Percentiles rank a stretch among this genome's conserved stretches.
Conservation (phyloP, 2,888 invertebrate genomes). For the Ophion ellenae region DNA sequence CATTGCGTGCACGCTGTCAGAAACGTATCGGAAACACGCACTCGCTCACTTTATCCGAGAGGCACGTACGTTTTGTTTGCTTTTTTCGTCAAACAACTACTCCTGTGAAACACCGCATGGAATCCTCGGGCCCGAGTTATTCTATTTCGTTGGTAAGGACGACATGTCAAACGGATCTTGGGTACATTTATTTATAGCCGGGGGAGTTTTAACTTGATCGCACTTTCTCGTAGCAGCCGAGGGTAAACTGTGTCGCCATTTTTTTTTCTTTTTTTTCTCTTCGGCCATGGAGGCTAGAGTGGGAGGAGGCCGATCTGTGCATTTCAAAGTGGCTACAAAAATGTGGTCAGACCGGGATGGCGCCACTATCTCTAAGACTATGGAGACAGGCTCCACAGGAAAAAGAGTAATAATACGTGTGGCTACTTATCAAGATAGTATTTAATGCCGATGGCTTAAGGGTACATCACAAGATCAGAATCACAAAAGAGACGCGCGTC, state of each 20-base stretch:
- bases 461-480: too few relatives aligned
- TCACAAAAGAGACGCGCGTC: too few relatives aligned
- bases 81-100: background rate
- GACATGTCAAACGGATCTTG: conserved; percentile 39
- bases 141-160: conserved; percentile 11
- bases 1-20: conserved; percentile 81
- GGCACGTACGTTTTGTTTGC: background rate
- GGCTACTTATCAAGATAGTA: too few relatives aligned
- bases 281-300: background rate
- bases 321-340: too few relatives aligned
- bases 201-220: conserved; percentile 42
- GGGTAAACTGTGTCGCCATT: conserved; percentile 57
- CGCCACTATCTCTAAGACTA: too few relatives aligned
- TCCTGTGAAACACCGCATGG: conserved; percentile 6
- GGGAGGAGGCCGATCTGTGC: too few relatives aligned
- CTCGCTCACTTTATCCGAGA: conserved; percentile 54
- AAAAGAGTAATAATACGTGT: too few relatives aligned
- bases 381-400: too few relatives aligned
- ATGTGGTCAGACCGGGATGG: too few relatives aligned
- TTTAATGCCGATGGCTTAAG: too few relatives aligned
- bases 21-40: conserved; percentile 78
- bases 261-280: conserved; percentile 28
- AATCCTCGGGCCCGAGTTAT: conserved; percentile 17
- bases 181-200: conserved; percentile 31
- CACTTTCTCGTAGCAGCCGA: conserved; percentile 40